Conservation (phyloP, 2,113 vertebrate species). For the Laticauda colubrina region DNA sequence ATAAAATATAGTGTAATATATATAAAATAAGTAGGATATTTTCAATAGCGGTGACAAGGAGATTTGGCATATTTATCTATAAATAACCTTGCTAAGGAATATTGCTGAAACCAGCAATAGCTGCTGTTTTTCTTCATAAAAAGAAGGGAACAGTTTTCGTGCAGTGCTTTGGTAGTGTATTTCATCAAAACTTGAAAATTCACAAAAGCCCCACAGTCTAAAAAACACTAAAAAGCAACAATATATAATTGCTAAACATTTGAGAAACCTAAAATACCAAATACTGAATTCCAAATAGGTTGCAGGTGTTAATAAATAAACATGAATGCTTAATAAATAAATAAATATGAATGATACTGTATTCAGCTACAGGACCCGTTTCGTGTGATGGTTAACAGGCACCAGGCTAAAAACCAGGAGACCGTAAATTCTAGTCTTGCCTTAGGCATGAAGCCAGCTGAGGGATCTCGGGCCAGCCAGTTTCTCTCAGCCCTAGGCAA, state of each 20-base stretch:
- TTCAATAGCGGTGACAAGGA: background rate
- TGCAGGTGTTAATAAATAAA: background rate
- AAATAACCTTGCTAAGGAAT: background rate
- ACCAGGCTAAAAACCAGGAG: background rate
- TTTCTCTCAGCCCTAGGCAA: background rate
- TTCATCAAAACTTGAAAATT: background rate
- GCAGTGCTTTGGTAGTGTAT: background rate
- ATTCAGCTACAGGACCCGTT: background rate
- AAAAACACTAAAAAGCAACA: background rate
- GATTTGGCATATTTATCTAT: background rate
- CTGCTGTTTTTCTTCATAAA: background rate
- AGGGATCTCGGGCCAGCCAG: background rate
- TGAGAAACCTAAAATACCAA: background rate
- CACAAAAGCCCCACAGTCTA: background rate
- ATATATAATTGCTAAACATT: background rate
- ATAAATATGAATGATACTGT: background rate
- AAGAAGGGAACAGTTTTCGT: background rate
- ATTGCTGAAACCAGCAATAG: background rate
- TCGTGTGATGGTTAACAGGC: background rate
- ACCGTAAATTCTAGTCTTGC: background rate
- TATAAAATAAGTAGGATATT: background rate
- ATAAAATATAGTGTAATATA: background rate
- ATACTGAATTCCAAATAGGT: background rate
- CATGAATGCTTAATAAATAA: background rate
- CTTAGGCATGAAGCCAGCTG: background rate